A percentile compares a stretch with the other conserved stretches of the same genome.
phyloP scores from a whole-genome alignment of 2,888 invertebrate genomes.

The Drosophila seclusa region DNA sequence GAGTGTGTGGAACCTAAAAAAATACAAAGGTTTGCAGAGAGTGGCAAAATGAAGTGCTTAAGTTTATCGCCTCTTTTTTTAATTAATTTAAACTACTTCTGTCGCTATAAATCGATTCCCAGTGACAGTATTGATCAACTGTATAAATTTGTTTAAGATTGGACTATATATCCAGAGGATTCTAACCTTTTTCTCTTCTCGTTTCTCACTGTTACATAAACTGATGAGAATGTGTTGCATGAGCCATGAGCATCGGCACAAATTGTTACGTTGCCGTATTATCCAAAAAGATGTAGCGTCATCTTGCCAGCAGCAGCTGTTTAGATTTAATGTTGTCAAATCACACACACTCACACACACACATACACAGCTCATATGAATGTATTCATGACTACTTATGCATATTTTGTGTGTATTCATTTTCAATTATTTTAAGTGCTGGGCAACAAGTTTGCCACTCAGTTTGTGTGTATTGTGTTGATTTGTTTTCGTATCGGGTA shows the following conservation, averaged over 20 bases:
- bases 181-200: background rate
- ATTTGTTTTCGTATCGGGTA: conserved; percentile 44
- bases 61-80: no score
- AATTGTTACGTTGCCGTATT: background rate
- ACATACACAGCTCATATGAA: background rate
- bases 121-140: no score
- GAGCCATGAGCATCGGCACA: no score
- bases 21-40: no score
- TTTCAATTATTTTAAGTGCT: conserved; percentile 79
- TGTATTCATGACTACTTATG: background rate
- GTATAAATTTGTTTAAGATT: no score
- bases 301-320: conserved; percentile 11
- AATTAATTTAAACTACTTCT: no score
- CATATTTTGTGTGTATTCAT: conserved; percentile 15
- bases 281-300: background rate
- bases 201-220: background rate
- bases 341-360: background rate
- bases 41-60: no score
- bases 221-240: background rate
- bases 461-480: conserved; percentile 33
- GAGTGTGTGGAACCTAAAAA: no score
- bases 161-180: background rate
- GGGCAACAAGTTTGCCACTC: conserved; percentile 63
- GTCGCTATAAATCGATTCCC: no score
- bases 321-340: background rate